Evolutionary conservation across 2,888 invertebrate species (phyloP), one percentile per base, ranked within the genome.

Genomic region (Drosophila demipolita): DNA sequence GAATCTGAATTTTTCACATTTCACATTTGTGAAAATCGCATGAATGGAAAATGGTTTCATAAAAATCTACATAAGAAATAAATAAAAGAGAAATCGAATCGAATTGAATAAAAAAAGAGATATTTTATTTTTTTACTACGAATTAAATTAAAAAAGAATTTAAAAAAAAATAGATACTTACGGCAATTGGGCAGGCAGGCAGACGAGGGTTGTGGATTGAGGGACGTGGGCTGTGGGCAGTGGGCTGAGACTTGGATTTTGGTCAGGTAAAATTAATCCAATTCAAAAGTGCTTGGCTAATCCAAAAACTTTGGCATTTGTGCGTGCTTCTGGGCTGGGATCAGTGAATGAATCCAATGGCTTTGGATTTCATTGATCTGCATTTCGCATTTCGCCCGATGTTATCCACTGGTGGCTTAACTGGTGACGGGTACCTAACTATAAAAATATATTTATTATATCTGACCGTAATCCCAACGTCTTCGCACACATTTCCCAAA

Each of bases 291-390:
- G 54, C 50, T 53, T 38, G 11, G 26, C 69, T 83, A 83, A 85
- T 83, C 83, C 83, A 33, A 57, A 33, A 67, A 72, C 50, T 33
- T 59, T 57, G 55, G 61, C 49, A 40, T 66, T 33, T 50, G 40
- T 38, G 12, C 12, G 42, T 26, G 52, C 35, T 36, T 35, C 26
- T 29, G 29, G 15, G 33, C 50, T 64, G 76, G 80, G 83, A 83
- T 83, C 78, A 83, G 78, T 85, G 85, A 83, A 83, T 83, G 83
- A 85, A 83, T 85, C 83, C 85, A 48, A 35, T 11, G 83, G 83
- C 74, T 83, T 83, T 85, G 77, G 81, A 63, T 83, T 85, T 83
- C 81, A 83, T 83, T 83, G 81, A 83, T 83, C 85, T 79, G 80
- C 71, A 63, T 57, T 59, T 59, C 35, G 50, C 53, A 73, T 63